phyloP scores from a whole-genome alignment of 2,888 invertebrate species.

The Morinoia aosen region DNA sequence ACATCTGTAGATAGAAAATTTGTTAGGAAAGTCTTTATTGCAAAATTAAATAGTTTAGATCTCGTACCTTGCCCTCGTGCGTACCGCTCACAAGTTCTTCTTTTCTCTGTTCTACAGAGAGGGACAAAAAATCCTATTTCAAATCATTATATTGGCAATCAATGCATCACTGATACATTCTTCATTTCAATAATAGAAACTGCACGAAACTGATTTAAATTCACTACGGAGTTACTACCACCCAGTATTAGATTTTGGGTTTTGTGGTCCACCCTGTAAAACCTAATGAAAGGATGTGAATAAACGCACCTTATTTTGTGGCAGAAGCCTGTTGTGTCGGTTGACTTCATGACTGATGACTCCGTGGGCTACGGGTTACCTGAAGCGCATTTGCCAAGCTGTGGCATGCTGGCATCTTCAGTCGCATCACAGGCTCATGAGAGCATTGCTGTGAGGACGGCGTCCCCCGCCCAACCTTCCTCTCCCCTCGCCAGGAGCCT shows the following conservation, averaged over 20 bases:
- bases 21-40: too few relatives aligned
- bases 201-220: too few relatives aligned
- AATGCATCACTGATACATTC: too few relatives aligned
- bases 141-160: neutral
- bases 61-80: too few relatives aligned
- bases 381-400: slow-evolving; percentile 57
- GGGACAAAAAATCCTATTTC: too few relatives aligned
- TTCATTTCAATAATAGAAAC: too few relatives aligned
- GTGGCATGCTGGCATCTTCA: slow-evolving; percentile 64
- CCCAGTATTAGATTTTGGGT: too few relatives aligned
- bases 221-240: too few relatives aligned
- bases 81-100: too few relatives aligned
- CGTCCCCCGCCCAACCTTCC: neutral
- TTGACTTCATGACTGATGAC: slow-evolving; percentile 27
- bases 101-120: too few relatives aligned
- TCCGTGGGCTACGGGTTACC: slow-evolving; percentile 11
- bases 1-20: too few relatives aligned
- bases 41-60: too few relatives aligned
- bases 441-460: neutral
- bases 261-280: neutral
- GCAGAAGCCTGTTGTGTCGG: slow-evolving; percentile 63
- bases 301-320: neutral
- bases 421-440: slow-evolving; percentile 12
- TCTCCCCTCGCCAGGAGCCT: slow-evolving; percentile 19
- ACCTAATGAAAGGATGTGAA: neutral